These are phyloP conservation scores for Ptyas mucosa DNA, from an alignment of 2,113 vertebrate genomes.

Conservation along the genomic window DNA sequence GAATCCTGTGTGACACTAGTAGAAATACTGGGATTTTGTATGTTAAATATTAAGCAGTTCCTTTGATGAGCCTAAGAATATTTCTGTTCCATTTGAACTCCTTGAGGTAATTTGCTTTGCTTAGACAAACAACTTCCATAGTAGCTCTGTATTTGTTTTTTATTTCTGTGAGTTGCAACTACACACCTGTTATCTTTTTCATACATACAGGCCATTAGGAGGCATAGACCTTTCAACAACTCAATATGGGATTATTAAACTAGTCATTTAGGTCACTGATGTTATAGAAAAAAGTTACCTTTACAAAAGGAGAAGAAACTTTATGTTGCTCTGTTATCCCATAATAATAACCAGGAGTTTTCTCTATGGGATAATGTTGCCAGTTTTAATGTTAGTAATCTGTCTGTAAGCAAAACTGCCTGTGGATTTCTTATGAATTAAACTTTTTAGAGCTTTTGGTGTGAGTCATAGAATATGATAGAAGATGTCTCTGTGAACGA, in stretches of 20 bases:
- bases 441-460: not conserved
- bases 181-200: not conserved
- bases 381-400: not conserved
- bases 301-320: not conserved
- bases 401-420: not conserved
- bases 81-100: not conserved
- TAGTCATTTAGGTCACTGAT: not conserved
- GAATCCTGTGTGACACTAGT: not conserved
- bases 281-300: rapidly evolving
- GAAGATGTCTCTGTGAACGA: not conserved
- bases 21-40: not conserved
- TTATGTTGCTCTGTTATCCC: rapidly evolving
- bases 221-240: not conserved
- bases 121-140: not conserved
- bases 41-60: not conserved
- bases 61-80: not conserved
- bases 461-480: not conserved
- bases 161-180: not conserved
- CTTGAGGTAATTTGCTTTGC: not conserved
- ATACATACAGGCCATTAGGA: not conserved
- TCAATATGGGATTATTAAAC: not conserved
- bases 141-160: not conserved
- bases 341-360: not conserved
- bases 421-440: constrained; percentile 2
- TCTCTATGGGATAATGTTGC: not conserved